Evolutionary conservation across 1,140 invertebrate species (phyloP).

Genomic region (Drosophila bocqueti): DNA sequence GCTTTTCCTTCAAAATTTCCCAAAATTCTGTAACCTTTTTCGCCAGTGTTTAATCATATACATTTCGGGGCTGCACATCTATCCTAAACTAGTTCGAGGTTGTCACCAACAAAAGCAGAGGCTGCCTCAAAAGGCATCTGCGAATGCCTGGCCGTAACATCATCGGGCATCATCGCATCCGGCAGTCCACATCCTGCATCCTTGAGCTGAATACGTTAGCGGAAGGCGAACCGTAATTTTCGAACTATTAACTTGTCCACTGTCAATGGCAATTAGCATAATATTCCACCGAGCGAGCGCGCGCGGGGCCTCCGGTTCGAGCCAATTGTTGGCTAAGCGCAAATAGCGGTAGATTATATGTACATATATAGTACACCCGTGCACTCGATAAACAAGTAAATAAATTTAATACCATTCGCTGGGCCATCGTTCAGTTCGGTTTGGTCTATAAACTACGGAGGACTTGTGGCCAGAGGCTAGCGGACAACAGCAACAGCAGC

Average conservation of each 20-base stretch:
- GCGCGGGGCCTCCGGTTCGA: neutral
- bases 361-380: neutral
- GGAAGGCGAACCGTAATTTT: conserved; percentile 44
- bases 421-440: conserved; percentile 48
- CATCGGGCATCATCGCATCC: conserved; percentile 36
- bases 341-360: conserved; percentile 8
- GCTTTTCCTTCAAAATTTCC: neutral
- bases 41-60: conserved; percentile 26
- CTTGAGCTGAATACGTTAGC: conserved; percentile 68
- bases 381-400: conserved; percentile 58
- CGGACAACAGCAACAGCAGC: conserved; percentile 25
- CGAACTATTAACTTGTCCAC: conserved; percentile 71
- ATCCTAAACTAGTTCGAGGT: conserved; percentile 50
- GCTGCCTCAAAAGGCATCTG: conserved; percentile 29
- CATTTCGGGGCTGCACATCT: conserved; percentile 27
- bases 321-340: conserved; percentile 22
- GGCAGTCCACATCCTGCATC: conserved; percentile 76
- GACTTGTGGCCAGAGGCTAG: conserved; percentile 36
- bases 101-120: conserved; percentile 35
- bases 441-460: conserved; percentile 59
- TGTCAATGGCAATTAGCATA: conserved; percentile 72
- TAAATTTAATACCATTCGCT: conserved; percentile 65
- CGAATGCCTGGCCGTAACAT: conserved; percentile 27
- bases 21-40: neutral
- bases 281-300: conserved; percentile 39